A percentile compares a stretch with the other conserved stretches of the same genome.
These are phyloP conservation scores for Ctenochaetus hawaiiensis DNA, from an alignment of 2,797 vertebrate genomes.

Conservation along the genomic window DNA sequence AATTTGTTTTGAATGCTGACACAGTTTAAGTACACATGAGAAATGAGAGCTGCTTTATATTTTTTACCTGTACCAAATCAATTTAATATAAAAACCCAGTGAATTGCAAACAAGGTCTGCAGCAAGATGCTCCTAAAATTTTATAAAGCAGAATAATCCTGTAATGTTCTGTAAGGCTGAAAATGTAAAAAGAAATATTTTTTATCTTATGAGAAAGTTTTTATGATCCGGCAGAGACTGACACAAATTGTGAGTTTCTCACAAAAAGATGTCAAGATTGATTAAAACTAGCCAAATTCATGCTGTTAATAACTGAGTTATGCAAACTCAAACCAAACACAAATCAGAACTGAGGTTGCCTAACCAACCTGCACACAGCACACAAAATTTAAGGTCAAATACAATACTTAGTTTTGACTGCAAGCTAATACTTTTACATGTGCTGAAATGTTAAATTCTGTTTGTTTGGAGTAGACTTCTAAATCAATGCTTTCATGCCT, in stretches of 20 bases:
- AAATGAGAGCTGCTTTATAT: slow-evolving; percentile 27
- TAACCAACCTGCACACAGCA: background rate
- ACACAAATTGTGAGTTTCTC: background rate
- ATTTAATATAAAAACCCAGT: slow-evolving; percentile 37
- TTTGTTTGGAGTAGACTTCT: background rate
- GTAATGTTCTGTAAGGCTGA: slow-evolving; percentile 6
- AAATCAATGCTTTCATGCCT: background rate
- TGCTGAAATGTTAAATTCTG: background rate
- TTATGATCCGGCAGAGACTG: background rate
- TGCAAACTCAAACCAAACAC: background rate
- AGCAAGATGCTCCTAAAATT: slow-evolving; percentile 20
- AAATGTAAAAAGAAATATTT: background rate
- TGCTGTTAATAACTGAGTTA: slow-evolving; percentile 9
- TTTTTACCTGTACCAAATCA: slow-evolving; percentile 33
- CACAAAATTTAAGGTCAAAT: background rate
- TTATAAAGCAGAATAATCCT: slow-evolving; percentile 17
- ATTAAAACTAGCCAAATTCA: background rate
- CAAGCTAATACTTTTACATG: background rate
- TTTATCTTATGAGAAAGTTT: background rate
- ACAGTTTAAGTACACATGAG: slow-evolving; percentile 32
- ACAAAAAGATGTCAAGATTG: background rate
- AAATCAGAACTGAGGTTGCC: background rate
- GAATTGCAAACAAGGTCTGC: slow-evolving; percentile 29
- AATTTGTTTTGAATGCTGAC: slow-evolving; percentile 32
- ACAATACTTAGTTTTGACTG: background rate